A percentile compares a stretch with the other conserved stretches of the same genome.
Conservation (phyloP, 2,113 vertebrate genomes). For the Vicugna pacos region DNA sequence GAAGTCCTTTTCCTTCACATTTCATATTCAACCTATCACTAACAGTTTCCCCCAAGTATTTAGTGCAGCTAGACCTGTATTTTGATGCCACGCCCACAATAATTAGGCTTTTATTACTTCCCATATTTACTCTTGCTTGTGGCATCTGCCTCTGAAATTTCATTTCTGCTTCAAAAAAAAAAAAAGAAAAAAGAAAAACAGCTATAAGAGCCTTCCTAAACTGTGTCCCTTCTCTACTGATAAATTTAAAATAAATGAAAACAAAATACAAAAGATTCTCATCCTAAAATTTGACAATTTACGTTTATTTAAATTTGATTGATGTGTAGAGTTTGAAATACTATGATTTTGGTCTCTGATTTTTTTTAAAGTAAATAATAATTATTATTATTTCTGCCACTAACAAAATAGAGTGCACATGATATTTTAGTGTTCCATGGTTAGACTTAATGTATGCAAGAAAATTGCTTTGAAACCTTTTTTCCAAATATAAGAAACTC, state of each 20-base stretch:
- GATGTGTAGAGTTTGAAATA: neutral
- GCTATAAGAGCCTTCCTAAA: neutral
- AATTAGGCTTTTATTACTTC: neutral
- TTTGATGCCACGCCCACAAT: neutral
- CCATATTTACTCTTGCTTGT: neutral
- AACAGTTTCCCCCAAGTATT: neutral
- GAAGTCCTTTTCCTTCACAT: neutral
- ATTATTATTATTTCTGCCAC: neutral
- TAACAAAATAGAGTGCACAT: neutral
- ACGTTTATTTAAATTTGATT: neutral
- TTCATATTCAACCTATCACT: neutral
- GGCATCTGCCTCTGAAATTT: neutral
- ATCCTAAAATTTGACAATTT: neutral
- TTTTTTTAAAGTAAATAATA: neutral
- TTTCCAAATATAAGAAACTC: neutral
- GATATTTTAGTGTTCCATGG: neutral
- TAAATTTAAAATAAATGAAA: slow-evolving; percentile 11
- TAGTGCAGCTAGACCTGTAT: neutral
- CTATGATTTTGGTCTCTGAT: neutral
- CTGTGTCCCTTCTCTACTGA: neutral
- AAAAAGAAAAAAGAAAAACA: no score
- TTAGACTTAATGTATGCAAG: neutral
- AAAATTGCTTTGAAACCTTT: neutral
- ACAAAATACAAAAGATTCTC: neutral
- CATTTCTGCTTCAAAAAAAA: neutral